Conservation (phyloP, 2,888 invertebrate genomes). For the Hipparchia semele region DNA sequence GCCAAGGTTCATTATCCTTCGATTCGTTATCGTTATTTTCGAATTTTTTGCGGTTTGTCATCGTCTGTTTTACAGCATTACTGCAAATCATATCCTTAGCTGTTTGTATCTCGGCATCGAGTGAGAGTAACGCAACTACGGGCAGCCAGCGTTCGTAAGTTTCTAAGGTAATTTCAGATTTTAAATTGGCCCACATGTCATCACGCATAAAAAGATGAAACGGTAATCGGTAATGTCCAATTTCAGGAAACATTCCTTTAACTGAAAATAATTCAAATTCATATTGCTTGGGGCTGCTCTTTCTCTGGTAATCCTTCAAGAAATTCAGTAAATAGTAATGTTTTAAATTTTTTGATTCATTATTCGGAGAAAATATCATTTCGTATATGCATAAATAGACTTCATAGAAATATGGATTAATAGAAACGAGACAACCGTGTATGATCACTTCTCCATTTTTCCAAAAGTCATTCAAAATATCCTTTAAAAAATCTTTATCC, state of each 20-base stretch:
- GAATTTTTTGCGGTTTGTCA: constrained; percentile 69
- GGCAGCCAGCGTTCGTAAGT: constrained; percentile 78
- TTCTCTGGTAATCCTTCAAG: constrained; percentile 71
- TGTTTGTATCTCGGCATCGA: constrained; percentile 72
- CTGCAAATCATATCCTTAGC: constrained; percentile 81
- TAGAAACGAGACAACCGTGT: constrained; percentile 68
- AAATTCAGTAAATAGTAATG: constrained; percentile 74
- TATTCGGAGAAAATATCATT: constrained; percentile 58
- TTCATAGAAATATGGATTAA: constrained; percentile 79
- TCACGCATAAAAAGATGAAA: constrained; percentile 77
- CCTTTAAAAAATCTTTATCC: constrained; percentile 66
- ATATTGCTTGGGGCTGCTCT: constrained; percentile 72
- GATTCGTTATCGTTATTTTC: constrained; percentile 53
- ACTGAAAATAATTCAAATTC: constrained; percentile 78
- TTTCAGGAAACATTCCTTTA: constrained; percentile 79
- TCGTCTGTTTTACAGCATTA: constrained; percentile 79
- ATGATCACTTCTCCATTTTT: constrained; percentile 76
- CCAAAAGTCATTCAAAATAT: constrained; percentile 75
- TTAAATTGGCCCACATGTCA: constrained; percentile 79
- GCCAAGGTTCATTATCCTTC: constrained; percentile 71
- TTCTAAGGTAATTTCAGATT: constrained; percentile 77
- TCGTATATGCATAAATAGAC: constrained; percentile 72
- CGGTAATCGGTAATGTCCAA: constrained; percentile 75
- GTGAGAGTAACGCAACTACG: constrained; percentile 64
- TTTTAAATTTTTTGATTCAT: constrained; percentile 60